A percentile compares a stretch with the other conserved stretches of the same genome.
Conservation (phyloP, 2,797 vertebrate genomes). For the Synanceia verrucosa region DNA sequence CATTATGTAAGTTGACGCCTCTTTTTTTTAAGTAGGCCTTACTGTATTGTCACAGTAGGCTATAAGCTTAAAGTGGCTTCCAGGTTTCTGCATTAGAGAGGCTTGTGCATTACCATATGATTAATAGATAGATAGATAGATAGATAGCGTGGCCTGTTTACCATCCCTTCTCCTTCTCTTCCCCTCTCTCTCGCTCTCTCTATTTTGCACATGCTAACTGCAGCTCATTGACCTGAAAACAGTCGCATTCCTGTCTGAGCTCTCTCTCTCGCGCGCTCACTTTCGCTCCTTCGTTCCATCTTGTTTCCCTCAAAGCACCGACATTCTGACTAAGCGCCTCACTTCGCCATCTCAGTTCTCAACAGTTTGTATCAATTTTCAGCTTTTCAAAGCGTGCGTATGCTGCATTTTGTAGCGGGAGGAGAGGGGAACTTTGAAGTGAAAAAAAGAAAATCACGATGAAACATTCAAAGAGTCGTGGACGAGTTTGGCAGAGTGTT, state of each 20-base stretch:
- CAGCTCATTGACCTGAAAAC: conserved; percentile 85
- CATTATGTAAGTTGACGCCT: conserved; percentile 7
- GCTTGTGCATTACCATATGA: background rate
- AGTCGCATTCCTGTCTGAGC: conserved; percentile 79
- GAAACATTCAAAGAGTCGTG: conserved; percentile 2
- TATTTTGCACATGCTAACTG: conserved; percentile 45
- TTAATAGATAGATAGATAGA: too few relatives aligned
- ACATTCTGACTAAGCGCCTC: conserved; percentile 36
- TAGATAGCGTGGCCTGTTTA: conserved; percentile 65
- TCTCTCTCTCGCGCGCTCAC: conserved; percentile 39
- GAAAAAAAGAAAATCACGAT: background rate
- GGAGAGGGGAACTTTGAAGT: conserved; percentile 13
- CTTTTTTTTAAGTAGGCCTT: conserved; percentile 5
- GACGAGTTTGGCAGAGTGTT: conserved; percentile 6
- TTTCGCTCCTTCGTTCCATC: conserved; percentile 52
- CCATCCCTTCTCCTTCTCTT: conserved; percentile 40
- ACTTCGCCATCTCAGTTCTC: conserved; percentile 44
- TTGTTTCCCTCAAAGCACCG: conserved; percentile 51
- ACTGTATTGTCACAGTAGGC: conserved; percentile 7
- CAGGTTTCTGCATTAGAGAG: conserved; percentile 15
- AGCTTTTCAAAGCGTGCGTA: conserved; percentile 25
- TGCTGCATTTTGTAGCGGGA: conserved; percentile 3
- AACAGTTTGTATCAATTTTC: conserved; percentile 61
- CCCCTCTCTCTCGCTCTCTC: conserved; percentile 29
- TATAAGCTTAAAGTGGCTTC: background rate